Percentiles rank a stretch among this genome's conserved stretches.
phyloP scores from a whole-genome alignment of 1,140 invertebrate species.

The Drosophila lowei region DNA sequence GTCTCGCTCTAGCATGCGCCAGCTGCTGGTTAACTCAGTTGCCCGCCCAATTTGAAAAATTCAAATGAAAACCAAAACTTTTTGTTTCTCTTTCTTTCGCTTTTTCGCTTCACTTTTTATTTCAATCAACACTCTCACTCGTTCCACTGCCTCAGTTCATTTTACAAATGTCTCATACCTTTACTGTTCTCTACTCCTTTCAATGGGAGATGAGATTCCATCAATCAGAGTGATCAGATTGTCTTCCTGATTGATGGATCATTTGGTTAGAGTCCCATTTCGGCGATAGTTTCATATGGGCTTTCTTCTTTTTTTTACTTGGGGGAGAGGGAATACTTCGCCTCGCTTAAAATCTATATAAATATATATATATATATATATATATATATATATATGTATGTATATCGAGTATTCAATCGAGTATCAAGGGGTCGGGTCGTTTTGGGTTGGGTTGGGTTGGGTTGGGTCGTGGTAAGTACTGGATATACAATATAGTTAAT shows the following conservation, averaged over 20 bases:
- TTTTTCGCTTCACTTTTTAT: constrained; percentile 53
- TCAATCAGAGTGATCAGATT: not conserved
- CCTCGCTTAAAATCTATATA: constrained; percentile 58
- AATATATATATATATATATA: constrained; percentile 27
- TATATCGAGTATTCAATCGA: constrained; percentile 7
- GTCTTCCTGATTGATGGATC: not conserved
- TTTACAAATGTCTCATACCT: constrained; percentile 41
- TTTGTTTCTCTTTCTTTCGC: constrained; percentile 42
- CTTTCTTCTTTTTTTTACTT: too few species aligned
- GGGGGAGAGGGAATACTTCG: constrained; percentile 20
- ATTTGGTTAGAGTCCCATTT: not conserved
- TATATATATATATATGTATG: constrained; percentile 32
- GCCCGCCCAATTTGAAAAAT: constrained; percentile 16
- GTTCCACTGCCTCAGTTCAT: not conserved
- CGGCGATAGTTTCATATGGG: not conserved
- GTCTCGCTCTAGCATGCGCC: not conserved
- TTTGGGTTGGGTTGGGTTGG: too few species aligned
- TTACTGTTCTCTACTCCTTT: not conserved
- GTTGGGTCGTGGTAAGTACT: constrained; percentile 3
- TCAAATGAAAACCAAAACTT: not conserved
- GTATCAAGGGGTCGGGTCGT: constrained; percentile 2
- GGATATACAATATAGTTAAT: constrained; percentile 22
- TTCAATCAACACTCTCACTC: constrained; percentile 50
- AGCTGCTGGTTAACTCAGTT: not conserved
- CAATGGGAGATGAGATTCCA: not conserved